Evolutionary conservation across 2,888 invertebrate species (phyloP), one percentile per base, ranked within the genome.

Genomic region (Ophonus ardosiacus): DNA sequence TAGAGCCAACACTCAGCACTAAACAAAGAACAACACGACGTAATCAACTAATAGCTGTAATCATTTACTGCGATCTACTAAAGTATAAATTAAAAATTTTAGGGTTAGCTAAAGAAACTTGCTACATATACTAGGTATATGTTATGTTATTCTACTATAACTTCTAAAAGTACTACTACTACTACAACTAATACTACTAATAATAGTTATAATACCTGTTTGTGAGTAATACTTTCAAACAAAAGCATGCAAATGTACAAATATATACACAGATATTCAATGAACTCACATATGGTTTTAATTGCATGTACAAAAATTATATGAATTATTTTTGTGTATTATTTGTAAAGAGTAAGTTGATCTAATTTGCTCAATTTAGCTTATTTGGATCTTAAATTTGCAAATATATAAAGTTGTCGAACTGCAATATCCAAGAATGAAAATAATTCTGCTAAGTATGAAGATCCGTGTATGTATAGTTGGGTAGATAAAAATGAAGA

Each of bases 181-280:
- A 38, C 31, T 68, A 38, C 17, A 65, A 65, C 31, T n/a, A n/a
- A 18, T n/a, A 65, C 15, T 17, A 17, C 18, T 59, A 18, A 0
- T 59, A 3, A 59, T 56, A 56, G 0, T 56, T 15, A n/a, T n/a
- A n/a, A 56, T 13, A 15, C n/a, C 5, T 31, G 6, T 31, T 31
- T 31, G 31, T 31, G 4, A 31, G 31, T 31, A 31, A 31, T 6
- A 31, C 13, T 59, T 59, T 59, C 59, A 65, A 65, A 5, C n/a
- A 65, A 68, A 68, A 31, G 13, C 38, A 68, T 38, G 68, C 68
- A 68, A 31, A 68, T 68, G 40, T 40, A 38, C 68, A 68, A 31
- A 68, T 68, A 38, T 40, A 15, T 68, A 24, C 40, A 68, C 68
- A 68, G 68, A 68, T 68, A 68, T 68, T 68, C 68, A 68, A 15